A percentile compares a stretch with the other conserved stretches of the same genome.
phyloP scores from a whole-genome alignment of 2,888 invertebrate species.

The Ormia ochracea region DNA sequence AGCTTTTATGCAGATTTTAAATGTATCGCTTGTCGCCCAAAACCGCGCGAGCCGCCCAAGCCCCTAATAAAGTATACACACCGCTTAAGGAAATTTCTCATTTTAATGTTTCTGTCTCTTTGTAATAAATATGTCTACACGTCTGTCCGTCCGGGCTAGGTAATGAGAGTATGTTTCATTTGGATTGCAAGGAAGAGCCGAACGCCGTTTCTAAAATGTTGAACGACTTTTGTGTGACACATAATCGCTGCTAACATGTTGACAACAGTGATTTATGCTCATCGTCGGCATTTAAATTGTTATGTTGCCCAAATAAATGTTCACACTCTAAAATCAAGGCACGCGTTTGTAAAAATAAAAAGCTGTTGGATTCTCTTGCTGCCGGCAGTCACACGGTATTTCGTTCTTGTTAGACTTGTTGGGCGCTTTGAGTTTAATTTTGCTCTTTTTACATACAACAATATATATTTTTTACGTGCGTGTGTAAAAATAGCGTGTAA shows the following conservation, averaged over 20 bases:
- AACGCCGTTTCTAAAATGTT: conserved; percentile 28
- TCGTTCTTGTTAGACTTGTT: conserved; percentile 6
- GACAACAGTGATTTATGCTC: conserved; percentile 66
- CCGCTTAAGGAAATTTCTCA: conserved; percentile 36
- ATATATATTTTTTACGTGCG: conserved; percentile 26
- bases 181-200: conserved; percentile 38
- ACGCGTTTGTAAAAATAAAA: conserved; percentile 52
- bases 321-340: conserved; percentile 61
- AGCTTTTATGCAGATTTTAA: background rate
- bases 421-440: conserved; percentile 2
- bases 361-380: conserved; percentile 32
- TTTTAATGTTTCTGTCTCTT: conserved; percentile 28
- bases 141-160: conserved; percentile 2
- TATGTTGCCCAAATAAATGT: conserved; percentile 66
- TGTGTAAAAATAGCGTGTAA: conserved; percentile 13
- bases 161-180: conserved; percentile 40
- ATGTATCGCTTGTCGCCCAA: background rate
- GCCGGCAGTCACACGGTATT: conserved; percentile 36
- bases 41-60: conserved; percentile 1
- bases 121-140: background rate
- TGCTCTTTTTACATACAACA: background rate
- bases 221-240: conserved; percentile 47
- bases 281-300: conserved; percentile 66
- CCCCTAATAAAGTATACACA: conserved; percentile 27
- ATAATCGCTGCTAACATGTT: conserved; percentile 63